Evolutionary conservation across 1,140 invertebrate species (phyloP), one percentile per base, ranked within the genome.

Genomic region (Microplitis mediator): DNA sequence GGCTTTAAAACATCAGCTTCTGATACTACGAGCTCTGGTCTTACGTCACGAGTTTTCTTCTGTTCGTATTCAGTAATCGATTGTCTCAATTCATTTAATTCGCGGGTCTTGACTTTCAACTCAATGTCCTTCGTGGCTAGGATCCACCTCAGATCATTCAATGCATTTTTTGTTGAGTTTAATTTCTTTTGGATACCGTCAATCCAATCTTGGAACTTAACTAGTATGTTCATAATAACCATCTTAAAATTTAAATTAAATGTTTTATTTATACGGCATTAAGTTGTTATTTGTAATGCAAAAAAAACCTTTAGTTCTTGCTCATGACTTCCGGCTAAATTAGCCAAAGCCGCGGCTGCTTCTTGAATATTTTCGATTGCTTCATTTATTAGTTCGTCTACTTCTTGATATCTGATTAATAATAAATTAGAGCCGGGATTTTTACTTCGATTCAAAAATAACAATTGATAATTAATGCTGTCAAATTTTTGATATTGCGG

Each of bases 281-380:
- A 63, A 32, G 36, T 35, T 60, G 45, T 70, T 52, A 9, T 11
- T 61, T 66, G 66, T 63, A 75, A 77, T 66, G 61, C 61, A 75
- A 77, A 73, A 71, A 83, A 79, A 82, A 85, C 83, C 82, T 86
- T 86, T 80, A 82, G 78, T 71, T 84, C 84, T 14, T 85, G 81
- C 67, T 85, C 85, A 74, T 82, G 77, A 74, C 85, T 86, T 39
- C 82, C 81, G 45, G 79, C 75, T 34, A 86, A 75, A 62, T 64
- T 76, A 5, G 75, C 74, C 67, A 86, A 73, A 45, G 77, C 75
- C 73, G 81, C 82, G 31, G 79, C 74, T 4, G 83, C 84, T 56
- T 86, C 84, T 16, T 77, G 71, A 5, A 86, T 74, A 78, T 86
- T 86, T 67, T 80, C 72, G 16, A 82, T 79, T 0, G 81, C 77